Base-by-base conservation (phyloP, 2,888 invertebrate species). In the Leucophenga maculata region DNA sequence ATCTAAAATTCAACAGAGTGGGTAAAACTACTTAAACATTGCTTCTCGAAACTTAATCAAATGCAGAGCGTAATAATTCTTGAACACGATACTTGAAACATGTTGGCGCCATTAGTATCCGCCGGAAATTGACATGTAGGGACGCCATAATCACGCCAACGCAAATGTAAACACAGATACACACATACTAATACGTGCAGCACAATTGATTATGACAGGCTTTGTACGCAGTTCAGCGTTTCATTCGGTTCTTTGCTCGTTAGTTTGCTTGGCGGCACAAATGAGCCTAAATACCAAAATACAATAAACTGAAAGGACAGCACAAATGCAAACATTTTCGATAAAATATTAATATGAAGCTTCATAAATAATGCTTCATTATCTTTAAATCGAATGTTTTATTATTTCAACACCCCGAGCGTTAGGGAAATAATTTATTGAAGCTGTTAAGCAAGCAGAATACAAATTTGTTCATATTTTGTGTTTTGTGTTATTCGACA, bases 291-390 rank as follows among this genome's bases (percentile, higher is more conserved):
- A 39, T 39, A 9, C 4, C 11, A 11, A 8, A 39, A 39, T 39
- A 39, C 8, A 39, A 39, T 9, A 39, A 39, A 39, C 39, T 11
- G 39, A 39, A 39, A 39, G 39, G 39, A 39, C 11, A 39, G 8
- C 11, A 39, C 39, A 39, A 39, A 8, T 39, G 11, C 39, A 39
- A 39, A 39, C 39, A 39, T 6, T 8, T 11, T 39, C 39, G 39
- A 8, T 39, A 39, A 39, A 50, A 50, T 18, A 18, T 8, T 13
- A 18, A 50, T 16, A 50, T 6, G 72, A 79, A 65, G 18, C 39
- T 6, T 77, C 77, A 73, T 80, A 79, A 79, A 80, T 80, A 80
- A 77, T 72, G 77, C 75, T 71, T 75, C 69, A 54, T 74, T 68
- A 72, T 72, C 68, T 72, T 78, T 75, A 80, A 79, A 79, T 83